Percentiles rank a stretch among this genome's conserved stretches.
Evolutionary conservation across 2,113 vertebrate genomes (phyloP).

Genomic region (Phoxinus phoxinus): DNA sequence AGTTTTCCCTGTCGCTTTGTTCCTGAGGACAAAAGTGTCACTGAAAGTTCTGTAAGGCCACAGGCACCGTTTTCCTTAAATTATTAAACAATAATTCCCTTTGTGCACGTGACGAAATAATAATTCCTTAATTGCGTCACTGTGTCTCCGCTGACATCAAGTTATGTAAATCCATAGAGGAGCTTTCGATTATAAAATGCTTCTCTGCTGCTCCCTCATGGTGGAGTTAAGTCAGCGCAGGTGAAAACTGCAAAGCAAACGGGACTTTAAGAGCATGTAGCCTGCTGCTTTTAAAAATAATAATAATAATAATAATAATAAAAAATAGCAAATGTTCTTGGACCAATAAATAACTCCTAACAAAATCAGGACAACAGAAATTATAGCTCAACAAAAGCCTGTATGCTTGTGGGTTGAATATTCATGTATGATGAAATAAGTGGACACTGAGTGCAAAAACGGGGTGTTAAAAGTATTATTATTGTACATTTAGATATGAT

Average conservation of each 20-base stretch:
- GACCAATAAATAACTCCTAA: neutral
- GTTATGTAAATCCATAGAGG: slow-evolving; percentile 12
- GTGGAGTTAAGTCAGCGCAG: slow-evolving; percentile 27
- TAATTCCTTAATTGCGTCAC: slow-evolving; percentile 2
- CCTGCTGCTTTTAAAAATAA: neutral
- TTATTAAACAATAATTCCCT: neutral
- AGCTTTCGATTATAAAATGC: neutral
- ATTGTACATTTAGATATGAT: neutral
- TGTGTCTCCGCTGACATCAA: slow-evolving; percentile 11
- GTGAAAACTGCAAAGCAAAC: neutral
- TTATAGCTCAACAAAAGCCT: neutral
- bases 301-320: neutral
- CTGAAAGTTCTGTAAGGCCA: slow-evolving; percentile 38
- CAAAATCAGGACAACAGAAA: neutral
- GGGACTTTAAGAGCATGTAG: neutral
- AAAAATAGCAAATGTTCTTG: neutral
- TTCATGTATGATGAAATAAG: slow-evolving; percentile 2
- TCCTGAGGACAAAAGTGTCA: slow-evolving; percentile 26
- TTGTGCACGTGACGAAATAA: slow-evolving; percentile 18
- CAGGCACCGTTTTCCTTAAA: neutral
- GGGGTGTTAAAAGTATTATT: neutral
- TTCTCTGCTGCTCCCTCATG: slow-evolving; percentile 41
- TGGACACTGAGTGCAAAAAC: slow-evolving; percentile 3
- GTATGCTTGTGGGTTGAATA: neutral
- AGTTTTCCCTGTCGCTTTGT: slow-evolving; percentile 6